A percentile compares a stretch with the other conserved stretches of the same genome.
These are phyloP conservation scores for Argyrosomus regius DNA, from an alignment of 2,797 vertebrate species.

Conservation along the genomic window DNA sequence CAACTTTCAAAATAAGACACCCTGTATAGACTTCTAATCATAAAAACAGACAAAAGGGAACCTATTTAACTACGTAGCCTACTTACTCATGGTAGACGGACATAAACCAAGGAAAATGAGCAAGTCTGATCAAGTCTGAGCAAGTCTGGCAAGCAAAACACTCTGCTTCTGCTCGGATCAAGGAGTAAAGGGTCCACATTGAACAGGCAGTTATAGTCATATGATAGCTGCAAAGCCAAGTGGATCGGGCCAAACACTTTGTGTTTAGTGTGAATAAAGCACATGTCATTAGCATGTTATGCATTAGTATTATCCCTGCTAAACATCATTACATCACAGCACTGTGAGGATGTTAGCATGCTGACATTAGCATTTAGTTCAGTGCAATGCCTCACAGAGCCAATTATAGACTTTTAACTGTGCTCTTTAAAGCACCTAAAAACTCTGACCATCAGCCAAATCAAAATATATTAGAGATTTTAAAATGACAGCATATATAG, in stretches of 20 bases:
- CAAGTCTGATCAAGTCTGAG: too few species aligned
- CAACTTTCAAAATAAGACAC: too few species aligned
- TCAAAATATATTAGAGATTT: constrained; percentile 2
- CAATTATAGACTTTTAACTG: neutral
- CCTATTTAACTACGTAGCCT: too few species aligned
- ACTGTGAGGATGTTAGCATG: neutral
- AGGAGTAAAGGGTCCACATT: too few species aligned
- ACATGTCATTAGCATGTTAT: neutral
- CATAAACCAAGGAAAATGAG: too few species aligned
- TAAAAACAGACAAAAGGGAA: too few species aligned
- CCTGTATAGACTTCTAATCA: too few species aligned
- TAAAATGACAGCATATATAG: constrained; percentile 18
- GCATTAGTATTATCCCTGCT: neutral
- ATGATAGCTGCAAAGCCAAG: neutral
- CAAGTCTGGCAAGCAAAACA: too few species aligned
- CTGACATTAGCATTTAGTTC: neutral
- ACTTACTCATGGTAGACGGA: too few species aligned
- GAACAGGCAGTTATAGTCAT: neutral
- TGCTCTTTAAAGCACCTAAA: neutral
- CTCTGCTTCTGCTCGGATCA: too few species aligned
- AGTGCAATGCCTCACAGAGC: neutral
- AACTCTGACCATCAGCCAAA: constrained; percentile 1
- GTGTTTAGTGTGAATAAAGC: neutral
- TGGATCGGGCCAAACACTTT: neutral
- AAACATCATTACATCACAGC: neutral